Evolutionary conservation across 2,888 invertebrate species (phyloP).

Genomic region (Tholera decimalis): DNA sequence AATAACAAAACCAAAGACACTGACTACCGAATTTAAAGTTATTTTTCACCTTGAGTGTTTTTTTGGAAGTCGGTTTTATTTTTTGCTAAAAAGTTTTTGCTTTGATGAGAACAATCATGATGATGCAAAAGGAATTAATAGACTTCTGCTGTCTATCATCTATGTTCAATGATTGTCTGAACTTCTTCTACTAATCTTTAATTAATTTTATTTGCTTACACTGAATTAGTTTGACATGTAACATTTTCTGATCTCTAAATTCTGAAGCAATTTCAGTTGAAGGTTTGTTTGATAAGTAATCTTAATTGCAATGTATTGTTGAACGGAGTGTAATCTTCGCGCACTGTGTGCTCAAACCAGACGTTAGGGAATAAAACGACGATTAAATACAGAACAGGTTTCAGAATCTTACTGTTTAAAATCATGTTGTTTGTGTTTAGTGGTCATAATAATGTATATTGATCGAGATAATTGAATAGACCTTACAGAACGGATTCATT

Average conservation of each 20-base stretch:
- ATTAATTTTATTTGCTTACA: no score
- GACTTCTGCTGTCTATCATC: no score
- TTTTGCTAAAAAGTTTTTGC: no score
- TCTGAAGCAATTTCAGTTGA: constrained; percentile 21
- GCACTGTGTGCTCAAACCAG: constrained; percentile 19
- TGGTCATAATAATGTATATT: constrained; percentile 39
- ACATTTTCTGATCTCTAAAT: neutral
- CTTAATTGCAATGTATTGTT: constrained; percentile 42
- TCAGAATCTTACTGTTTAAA: constrained; percentile 24
- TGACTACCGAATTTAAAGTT: no score
- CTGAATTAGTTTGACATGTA: neutral
- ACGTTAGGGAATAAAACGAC: constrained; percentile 18
- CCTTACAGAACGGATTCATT: neutral
- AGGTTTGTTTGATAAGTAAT: constrained; percentile 11
- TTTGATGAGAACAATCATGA: no score
- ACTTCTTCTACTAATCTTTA: no score
- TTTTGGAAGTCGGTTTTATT: no score
- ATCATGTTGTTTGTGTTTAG: constrained; percentile 31
- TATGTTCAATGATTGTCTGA: no score
- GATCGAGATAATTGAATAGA: neutral
- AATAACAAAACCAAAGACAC: no score
- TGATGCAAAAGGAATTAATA: no score
- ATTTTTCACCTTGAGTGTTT: no score
- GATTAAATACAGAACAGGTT: constrained; percentile 22
- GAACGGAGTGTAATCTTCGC: constrained; percentile 29